Evolutionary conservation across 2,888 invertebrate genomes (phyloP), one percentile per base, ranked within the genome.

Genomic region (Cheiracanthium punctorium): DNA sequence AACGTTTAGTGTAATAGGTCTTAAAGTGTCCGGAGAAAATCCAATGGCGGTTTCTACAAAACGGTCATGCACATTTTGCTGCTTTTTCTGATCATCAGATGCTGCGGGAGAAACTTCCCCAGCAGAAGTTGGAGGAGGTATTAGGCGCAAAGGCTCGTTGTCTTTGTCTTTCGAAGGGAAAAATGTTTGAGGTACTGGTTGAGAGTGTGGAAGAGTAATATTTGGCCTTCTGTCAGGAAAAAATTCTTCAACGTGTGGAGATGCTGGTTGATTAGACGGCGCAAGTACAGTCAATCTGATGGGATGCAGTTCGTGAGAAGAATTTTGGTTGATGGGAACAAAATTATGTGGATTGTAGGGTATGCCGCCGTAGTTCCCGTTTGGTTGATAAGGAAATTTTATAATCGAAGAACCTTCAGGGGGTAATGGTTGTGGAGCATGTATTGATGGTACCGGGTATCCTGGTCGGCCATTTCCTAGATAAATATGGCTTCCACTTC

Each of bases 381-480:
- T 81, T 81, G 74, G 81, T 37, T 43, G 74, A 37, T 70, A 69
- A 1, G 73, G 32, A 0, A 43, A 24, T 24, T 70, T 65, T 33
- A 29, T 20, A 43, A 65, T 29, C n/a, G 33, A 28, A 65, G 37
- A 17, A 20, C 32, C 20, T 33, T 64, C 75, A 37, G 37, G 37
- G 4, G 37, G 37, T 37, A 37, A 37, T 37, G 37, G 37, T 37
- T 76, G 65, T 14, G 43, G 79, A 10, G 85, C 82, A 41, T 86
- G 88, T 17, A 88, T 75, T 30, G 86, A 72, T 14, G 88, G 82
- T n/a, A 81, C 48, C 30, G 87, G 71, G 75, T 87, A 94, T 17
- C 79, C 76, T 32, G 80, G 30, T 32, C 80, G 48, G 12, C 67
- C 67, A 28, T 30, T 24, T 28, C 41, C 70, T 20, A 72, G 14